These are phyloP conservation scores for Aphelenchoides besseyi DNA, from an alignment of 1,140 invertebrate genomes.

Conservation along the genomic window DNA sequence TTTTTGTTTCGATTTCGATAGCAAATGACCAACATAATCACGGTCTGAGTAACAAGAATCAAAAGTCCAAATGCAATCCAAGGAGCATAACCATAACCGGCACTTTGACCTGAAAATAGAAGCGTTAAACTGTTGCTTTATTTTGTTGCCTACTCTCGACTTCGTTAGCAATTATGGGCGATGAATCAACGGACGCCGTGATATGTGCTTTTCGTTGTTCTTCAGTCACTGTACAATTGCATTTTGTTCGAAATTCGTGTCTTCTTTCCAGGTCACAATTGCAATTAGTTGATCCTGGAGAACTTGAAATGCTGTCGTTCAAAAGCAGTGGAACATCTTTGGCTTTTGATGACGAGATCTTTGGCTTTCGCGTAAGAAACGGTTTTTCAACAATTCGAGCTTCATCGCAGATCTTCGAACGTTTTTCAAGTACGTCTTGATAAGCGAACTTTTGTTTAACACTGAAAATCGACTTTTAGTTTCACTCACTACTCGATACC, in stretches of 20 bases:
- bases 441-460: conserved; percentile 34
- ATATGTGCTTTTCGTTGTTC: neutral
- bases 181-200: neutral
- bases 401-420: conserved; percentile 22
- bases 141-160: conserved; percentile 1
- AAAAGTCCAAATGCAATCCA: conserved; percentile 1
- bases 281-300: neutral
- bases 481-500: conserved; percentile 11
- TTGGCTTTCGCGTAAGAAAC: neutral
- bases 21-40: neutral
- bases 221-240: neutral
- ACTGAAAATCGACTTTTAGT: conserved; percentile 26
- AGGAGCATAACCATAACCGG: neutral
- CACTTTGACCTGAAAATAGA: neutral
- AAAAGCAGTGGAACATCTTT: neutral
- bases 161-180: neutral
- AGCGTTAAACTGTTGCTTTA: neutral
- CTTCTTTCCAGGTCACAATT: neutral
- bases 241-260: neutral
- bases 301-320: neutral
- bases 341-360: neutral
- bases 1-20: neutral
- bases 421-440: conserved; percentile 29
- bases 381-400: conserved; percentile 13
- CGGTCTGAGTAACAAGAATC: neutral